These are phyloP conservation scores for Albula goreensis DNA, from an alignment of 2,113 vertebrate species.

Conservation along the genomic window DNA sequence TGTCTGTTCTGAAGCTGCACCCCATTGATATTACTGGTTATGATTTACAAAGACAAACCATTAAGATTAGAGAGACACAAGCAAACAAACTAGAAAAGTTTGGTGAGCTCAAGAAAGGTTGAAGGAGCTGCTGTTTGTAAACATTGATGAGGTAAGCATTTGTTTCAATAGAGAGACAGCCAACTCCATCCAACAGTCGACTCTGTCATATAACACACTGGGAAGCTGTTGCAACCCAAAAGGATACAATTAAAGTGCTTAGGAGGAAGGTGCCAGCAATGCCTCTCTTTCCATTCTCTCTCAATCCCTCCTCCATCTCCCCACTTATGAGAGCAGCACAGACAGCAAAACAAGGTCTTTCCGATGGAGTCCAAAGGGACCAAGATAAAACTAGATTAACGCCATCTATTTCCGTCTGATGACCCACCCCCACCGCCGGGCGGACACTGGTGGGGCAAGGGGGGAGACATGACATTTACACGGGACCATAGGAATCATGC, in stretches of 20 bases:
- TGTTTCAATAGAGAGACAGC: neutral
- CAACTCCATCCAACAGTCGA: neutral
- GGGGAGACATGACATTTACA: conserved; percentile 31
- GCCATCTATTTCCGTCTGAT: conserved; percentile 46
- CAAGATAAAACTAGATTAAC: conserved; percentile 50
- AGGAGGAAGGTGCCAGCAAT: neutral
- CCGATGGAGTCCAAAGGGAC: conserved; percentile 16
- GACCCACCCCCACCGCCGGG: conserved; percentile 25
- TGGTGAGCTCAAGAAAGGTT: neutral
- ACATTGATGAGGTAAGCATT: neutral
- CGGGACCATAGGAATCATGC: neutral
- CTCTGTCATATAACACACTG: neutral
- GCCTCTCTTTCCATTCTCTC: neutral
- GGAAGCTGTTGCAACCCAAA: neutral
- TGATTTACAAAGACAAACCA: neutral
- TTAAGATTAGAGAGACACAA: neutral
- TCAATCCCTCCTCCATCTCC: neutral
- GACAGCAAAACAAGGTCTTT: neutral
- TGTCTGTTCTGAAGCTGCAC: neutral
- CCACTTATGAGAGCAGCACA: neutral
- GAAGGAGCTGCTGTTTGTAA: neutral
- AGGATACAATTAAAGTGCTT: neutral
- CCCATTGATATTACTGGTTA: neutral
- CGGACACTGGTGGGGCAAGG: conserved; percentile 26
- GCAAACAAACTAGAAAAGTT: neutral